Percentiles rank a stretch among this genome's conserved stretches.
These are phyloP conservation scores for Mormyrops attenuatus DNA, from an alignment of 2,797 vertebrate species.

Conservation along the genomic window DNA sequence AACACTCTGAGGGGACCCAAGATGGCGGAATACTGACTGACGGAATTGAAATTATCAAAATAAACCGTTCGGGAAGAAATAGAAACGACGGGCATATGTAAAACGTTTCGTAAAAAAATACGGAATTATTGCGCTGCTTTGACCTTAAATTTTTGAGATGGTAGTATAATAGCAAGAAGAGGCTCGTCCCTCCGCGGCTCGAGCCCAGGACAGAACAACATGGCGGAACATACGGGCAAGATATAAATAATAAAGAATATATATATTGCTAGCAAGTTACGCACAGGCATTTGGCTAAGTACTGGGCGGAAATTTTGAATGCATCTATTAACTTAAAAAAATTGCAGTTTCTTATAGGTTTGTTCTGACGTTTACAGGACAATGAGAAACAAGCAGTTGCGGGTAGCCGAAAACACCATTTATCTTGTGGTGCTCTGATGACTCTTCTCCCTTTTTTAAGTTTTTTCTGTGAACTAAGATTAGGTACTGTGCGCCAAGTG, in stretches of 20 bases:
- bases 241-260: constrained; percentile 42
- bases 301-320: neutral
- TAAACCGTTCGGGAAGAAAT: constrained; percentile 57
- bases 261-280: neutral
- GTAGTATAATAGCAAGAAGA: constrained; percentile 47
- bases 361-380: constrained; percentile 5
- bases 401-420: neutral
- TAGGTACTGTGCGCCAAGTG: neutral
- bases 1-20: constrained; percentile 84
- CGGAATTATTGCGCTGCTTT: constrained; percentile 41
- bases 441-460: neutral
- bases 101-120: constrained; percentile 41
- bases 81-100: constrained; percentile 49
- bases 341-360: neutral
- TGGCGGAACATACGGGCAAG: constrained; percentile 73
- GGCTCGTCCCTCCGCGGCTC: constrained; percentile 60
- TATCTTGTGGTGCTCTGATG: constrained; percentile 10
- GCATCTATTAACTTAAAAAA: neutral
- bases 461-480: neutral
- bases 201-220: constrained; percentile 70
- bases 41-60: constrained; percentile 67
- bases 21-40: constrained; percentile 84
- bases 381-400: constrained; percentile 12
- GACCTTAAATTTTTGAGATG: constrained; percentile 43
- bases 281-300: neutral